phyloP scores from a whole-genome alignment of 2,113 vertebrate genomes.

The Gavialis gangeticus region DNA sequence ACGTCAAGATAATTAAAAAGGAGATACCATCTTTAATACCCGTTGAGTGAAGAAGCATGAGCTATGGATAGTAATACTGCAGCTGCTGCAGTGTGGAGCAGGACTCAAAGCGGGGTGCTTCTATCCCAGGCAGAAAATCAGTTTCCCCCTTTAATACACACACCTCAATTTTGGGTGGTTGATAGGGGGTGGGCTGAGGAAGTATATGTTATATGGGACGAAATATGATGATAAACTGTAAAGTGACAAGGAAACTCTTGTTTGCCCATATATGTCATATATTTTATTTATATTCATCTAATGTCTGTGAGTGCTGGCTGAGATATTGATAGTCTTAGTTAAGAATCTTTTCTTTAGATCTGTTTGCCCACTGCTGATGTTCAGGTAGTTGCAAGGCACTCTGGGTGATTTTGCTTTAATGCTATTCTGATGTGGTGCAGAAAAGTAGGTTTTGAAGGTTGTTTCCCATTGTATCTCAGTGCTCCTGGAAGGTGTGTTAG shows the following conservation, averaged over 20 bases:
- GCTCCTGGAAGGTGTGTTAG: accelerated
- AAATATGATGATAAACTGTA: not conserved
- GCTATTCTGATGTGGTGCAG: not conserved
- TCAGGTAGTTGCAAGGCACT: not conserved
- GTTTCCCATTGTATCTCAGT: accelerated
- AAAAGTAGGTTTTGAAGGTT: not conserved
- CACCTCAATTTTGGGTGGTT: too few relatives aligned
- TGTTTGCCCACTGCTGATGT: accelerated
- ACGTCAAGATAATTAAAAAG: too few relatives aligned
- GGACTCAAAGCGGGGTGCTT: too few relatives aligned
- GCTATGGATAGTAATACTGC: too few relatives aligned
- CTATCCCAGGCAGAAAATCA: too few relatives aligned
- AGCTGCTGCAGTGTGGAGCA: too few relatives aligned
- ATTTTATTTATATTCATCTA: not conserved
- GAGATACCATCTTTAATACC: too few relatives aligned
- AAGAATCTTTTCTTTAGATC: not conserved
- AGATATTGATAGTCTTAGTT: accelerated
- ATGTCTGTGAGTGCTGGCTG: not conserved
- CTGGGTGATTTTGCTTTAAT: too few relatives aligned
- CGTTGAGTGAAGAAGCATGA: too few relatives aligned
- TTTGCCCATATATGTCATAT: not conserved
- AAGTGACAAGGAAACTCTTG: not conserved
- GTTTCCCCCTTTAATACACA: too few relatives aligned
- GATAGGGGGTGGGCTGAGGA: too few relatives aligned
- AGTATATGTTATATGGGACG: too few relatives aligned